phyloP scores from a whole-genome alignment of 2,113 vertebrate genomes.

The Casuarius casuarius region DNA sequence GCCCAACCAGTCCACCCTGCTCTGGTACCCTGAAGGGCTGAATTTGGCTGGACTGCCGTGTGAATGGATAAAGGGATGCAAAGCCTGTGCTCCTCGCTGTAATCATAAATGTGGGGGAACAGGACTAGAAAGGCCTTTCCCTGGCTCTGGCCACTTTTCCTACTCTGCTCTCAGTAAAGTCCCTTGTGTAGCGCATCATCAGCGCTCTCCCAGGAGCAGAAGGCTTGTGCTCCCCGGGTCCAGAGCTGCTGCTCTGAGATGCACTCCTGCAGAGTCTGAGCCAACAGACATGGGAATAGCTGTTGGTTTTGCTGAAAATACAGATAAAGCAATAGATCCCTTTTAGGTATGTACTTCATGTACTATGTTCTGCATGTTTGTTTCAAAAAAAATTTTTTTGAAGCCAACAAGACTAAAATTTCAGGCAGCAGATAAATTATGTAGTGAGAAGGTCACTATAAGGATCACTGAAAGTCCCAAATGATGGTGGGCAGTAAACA shows the following conservation, averaged over 20 bases:
- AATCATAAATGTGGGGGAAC: background rate
- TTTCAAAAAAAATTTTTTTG: background rate
- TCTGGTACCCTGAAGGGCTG: background rate
- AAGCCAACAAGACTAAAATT: background rate
- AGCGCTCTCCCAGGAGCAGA: fast-evolving
- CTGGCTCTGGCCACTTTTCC: fast-evolving
- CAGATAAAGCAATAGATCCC: background rate
- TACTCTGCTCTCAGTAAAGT: fast-evolving
- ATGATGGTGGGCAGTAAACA: background rate
- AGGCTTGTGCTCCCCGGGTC: background rate
- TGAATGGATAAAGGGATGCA: fast-evolving
- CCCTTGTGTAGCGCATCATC: fast-evolving
- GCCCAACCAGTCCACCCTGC: background rate
- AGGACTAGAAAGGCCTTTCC: background rate
- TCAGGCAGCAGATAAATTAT: background rate
- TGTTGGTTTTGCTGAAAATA: background rate
- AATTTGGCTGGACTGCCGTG: background rate
- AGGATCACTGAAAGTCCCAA: background rate
- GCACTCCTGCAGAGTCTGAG: fast-evolving
- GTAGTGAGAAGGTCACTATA: background rate
- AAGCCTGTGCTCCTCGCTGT: fast-evolving
- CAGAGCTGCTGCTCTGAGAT: background rate
- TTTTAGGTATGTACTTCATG: background rate
- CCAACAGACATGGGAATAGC: fast-evolving
- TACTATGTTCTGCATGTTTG: background rate